Evolutionary conservation across 2,113 vertebrate genomes (phyloP), one percentile per base, ranked within the genome.

Genomic region (Phoxinus phoxinus): DNA sequence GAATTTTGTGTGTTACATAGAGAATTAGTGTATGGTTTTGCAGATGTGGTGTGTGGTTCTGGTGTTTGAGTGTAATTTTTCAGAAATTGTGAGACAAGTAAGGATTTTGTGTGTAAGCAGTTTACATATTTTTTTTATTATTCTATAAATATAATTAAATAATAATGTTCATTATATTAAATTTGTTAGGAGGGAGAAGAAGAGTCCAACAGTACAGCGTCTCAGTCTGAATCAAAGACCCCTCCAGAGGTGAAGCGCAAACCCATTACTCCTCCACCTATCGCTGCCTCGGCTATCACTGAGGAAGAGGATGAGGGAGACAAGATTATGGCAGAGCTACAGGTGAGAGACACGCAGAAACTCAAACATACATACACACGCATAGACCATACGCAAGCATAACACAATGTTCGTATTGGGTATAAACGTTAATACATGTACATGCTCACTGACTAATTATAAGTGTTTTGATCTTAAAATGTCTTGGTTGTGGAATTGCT

Each of bases 311-410:
- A 98, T 51, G 97, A 99, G 87, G 96, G 97, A 84, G 96, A 98
- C 82, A 97, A 96, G 92, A 97, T 99, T 89, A 97, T 99, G 98
- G 97, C 97, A 71, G 97, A 99, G 91, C 95, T 99, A 63, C 97
- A 99, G 97, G 98, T 99, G 32, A 91, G 92, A 75, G 48, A 72
- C 21, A 53, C 30, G 41, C 23, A 78, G 27, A 73, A 69, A 25
- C 59, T 19, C 76, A 81, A 37, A 59, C 27, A 71, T 17, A 32
- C 21, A 78, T 69, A 78, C 13, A 85, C 51, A 48, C 30, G 7
- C 15, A 83, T 11, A 27, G 17, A 9, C 17, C 9, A 44, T n/a
- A n/a, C n/a, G 76, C 25, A 71, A 48, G 27, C 25, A 76, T 53
- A 58, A 81, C 35, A 19, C 21, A 35, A 10, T 84, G 27, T 37